Percentiles rank a stretch among this genome's conserved stretches.
phyloP scores from a whole-genome alignment of 2,113 vertebrate species.

The Atlantisia rogersi region DNA sequence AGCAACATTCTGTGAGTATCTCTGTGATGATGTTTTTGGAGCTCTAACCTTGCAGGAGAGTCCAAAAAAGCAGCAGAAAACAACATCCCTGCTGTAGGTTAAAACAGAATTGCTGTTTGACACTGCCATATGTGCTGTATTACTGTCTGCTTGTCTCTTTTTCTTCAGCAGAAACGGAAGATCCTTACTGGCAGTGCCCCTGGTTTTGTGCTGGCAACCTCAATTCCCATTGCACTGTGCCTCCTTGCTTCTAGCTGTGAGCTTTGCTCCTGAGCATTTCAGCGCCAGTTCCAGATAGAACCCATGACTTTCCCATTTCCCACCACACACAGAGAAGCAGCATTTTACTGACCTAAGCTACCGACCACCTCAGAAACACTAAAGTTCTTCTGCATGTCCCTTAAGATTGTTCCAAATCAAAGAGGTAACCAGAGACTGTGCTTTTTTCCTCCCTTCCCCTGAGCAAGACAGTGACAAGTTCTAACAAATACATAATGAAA shows the following conservation, averaged over 20 bases:
- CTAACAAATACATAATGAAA: background rate
- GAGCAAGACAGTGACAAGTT: background rate
- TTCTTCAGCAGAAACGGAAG: background rate
- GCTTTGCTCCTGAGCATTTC: background rate
- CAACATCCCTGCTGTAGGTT: background rate
- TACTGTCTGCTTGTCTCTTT: background rate
- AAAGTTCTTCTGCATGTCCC: background rate
- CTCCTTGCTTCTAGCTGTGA: background rate
- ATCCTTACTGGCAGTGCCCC: background rate
- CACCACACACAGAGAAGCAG: background rate
- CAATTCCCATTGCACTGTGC: background rate
- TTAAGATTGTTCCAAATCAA: background rate
- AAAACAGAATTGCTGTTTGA: background rate
- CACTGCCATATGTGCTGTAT: background rate
- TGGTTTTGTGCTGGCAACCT: background rate
- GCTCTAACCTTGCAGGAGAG: background rate
- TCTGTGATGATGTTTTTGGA: accelerated
- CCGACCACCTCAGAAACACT: background rate
- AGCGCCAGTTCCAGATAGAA: background rate
- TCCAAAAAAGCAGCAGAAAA: background rate
- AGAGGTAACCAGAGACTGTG: background rate
- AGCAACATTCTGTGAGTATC: accelerated
- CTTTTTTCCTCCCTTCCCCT: background rate
- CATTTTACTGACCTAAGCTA: background rate
- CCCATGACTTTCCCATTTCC: background rate